A percentile compares a stretch with the other conserved stretches of the same genome.
Evolutionary conservation across 2,888 invertebrate genomes (phyloP).

Genomic region (Luperina nickerlii): DNA sequence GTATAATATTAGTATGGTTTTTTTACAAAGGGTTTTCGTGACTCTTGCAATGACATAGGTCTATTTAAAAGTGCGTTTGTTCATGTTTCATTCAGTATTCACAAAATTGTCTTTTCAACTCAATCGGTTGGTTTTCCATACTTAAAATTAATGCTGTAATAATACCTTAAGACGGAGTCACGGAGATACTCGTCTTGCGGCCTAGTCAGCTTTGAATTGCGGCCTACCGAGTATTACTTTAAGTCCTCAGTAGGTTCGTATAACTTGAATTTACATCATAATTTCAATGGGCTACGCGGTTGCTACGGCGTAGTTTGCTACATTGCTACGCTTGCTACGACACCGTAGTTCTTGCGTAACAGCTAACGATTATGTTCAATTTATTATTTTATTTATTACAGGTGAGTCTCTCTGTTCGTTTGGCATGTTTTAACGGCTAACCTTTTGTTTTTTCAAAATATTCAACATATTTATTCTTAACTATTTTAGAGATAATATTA

Average conservation of each 20-base stretch:
- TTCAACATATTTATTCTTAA: background rate
- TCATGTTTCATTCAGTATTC: background rate
- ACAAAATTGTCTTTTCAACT: background rate
- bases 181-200: slow-evolving; percentile 26
- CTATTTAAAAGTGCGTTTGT: background rate
- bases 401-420: background rate
- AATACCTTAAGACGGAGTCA: slow-evolving; percentile 30
- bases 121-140: background rate
- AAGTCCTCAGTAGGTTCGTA: background rate
- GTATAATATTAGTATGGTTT: background rate
- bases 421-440: background rate
- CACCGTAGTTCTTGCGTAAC: slow-evolving; percentile 21
- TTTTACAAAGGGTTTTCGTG: background rate
- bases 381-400: background rate
- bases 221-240: slow-evolving; percentile 37
- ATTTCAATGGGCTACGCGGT: slow-evolving; percentile 1
- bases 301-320: slow-evolving; percentile 45
- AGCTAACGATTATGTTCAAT: background rate
- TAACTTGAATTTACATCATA: background rate
- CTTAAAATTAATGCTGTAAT: slow-evolving; percentile 10
- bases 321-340: slow-evolving; percentile 34
- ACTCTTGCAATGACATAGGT: background rate
- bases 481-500: no score
- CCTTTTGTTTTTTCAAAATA: no score
- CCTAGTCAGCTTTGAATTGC: slow-evolving; percentile 34